Conservation (phyloP, 2,113 vertebrate species). For the Microtus pennsylvanicus region DNA sequence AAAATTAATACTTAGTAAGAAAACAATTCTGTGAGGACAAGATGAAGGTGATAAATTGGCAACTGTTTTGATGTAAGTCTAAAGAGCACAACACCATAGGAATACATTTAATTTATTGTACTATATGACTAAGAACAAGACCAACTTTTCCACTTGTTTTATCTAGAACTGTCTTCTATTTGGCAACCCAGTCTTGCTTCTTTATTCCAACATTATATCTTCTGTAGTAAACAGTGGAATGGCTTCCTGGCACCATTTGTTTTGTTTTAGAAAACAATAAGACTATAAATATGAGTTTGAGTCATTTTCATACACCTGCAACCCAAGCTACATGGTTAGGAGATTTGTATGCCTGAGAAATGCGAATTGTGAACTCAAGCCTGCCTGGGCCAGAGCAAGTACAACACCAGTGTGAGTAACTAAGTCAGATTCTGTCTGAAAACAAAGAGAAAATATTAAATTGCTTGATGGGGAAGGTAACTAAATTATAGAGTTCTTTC, state of each 20-base stretch:
- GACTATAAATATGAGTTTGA: background rate
- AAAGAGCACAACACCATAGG: background rate
- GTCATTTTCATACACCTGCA: background rate
- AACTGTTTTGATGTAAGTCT: background rate
- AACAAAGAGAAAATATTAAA: background rate
- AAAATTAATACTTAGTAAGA: background rate
- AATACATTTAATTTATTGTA: background rate
- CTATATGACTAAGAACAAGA: background rate
- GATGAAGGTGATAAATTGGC: slow-evolving; percentile 30
- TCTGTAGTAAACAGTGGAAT: background rate
- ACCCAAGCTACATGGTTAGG: background rate
- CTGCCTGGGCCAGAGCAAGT: background rate
- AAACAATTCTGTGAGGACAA: background rate
- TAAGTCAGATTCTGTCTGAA: background rate
- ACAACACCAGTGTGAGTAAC: no score
- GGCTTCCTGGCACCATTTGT: background rate
- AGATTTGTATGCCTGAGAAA: no score
- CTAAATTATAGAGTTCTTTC: background rate
- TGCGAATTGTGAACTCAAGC: background rate
- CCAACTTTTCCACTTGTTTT: background rate
- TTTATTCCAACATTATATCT: background rate
- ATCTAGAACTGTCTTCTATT: background rate
- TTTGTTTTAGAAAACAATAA: background rate
- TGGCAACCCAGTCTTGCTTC: background rate
- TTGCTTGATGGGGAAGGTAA: no score